phyloP scores from a whole-genome alignment of 92 coral and sea anemone genomes.

The Heteractis magnifica region DNA sequence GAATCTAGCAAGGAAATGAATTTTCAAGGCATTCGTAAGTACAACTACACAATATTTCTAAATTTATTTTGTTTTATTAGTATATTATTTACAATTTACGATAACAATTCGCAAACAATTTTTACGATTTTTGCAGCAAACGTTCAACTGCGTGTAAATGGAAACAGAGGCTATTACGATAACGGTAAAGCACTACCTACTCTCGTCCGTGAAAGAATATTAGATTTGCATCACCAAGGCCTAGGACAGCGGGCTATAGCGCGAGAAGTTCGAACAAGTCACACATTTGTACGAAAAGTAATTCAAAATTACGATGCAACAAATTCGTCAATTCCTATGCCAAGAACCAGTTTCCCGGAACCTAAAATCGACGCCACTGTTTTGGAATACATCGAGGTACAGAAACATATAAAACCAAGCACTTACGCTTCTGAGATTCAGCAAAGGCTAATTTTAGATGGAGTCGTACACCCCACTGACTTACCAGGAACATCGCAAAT shows the following conservation, averaged over 20 bases:
- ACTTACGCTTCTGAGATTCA: constrained; percentile 23
- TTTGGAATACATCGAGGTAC: constrained; percentile 24
- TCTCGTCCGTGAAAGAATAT: constrained; percentile 41
- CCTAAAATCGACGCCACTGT: constrained; percentile 19
- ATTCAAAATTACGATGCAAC: constrained; percentile 21
- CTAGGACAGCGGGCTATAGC: constrained; percentile 38
- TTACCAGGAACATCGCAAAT: constrained; percentile 40
- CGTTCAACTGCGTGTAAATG: constrained; percentile 42
- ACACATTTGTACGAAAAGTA: constrained; percentile 22
- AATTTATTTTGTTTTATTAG: background rate
- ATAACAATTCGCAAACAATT: background rate
- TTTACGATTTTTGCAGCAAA: constrained; percentile 32
- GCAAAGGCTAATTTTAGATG: constrained; percentile 28
- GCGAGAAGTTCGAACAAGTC: constrained; percentile 15
- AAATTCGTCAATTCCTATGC: constrained; percentile 31
- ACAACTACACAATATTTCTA: background rate
- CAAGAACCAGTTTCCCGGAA: constrained; percentile 13
- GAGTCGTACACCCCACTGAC: constrained; percentile 22
- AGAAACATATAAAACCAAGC: constrained; percentile 37
- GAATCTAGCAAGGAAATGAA: constrained; percentile 7
- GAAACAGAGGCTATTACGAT: constrained; percentile 45
- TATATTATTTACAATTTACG: background rate
- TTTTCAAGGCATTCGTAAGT: constrained; percentile 32
- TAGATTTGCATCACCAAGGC: constrained; percentile 56
- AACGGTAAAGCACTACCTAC: constrained; percentile 56